Evolutionary conservation across 2,888 invertebrate species (phyloP).

Genomic region (Sceliomorpha sp.): DNA sequence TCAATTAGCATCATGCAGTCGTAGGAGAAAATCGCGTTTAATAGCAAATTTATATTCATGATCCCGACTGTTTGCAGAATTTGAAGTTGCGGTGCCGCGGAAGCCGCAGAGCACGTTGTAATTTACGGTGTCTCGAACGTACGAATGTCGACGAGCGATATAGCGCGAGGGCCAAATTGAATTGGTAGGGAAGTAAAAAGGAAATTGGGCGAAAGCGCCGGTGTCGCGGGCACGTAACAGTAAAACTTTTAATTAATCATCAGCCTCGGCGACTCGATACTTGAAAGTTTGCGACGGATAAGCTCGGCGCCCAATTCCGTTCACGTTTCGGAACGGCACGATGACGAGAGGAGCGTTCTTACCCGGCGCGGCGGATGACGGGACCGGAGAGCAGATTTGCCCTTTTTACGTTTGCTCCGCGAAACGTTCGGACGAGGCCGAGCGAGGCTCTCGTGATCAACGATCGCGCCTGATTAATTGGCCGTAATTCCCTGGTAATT

Average conservation of each 20-base stretch:
- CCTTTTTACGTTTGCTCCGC: too few species aligned
- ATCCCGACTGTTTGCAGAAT: slow-evolving; percentile 4
- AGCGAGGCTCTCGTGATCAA: too few species aligned
- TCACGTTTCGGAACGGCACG: slow-evolving; percentile 3
- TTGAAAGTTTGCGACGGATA: not conserved
- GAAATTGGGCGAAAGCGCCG: slow-evolving; percentile 19
- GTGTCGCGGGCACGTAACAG: slow-evolving; percentile 18
- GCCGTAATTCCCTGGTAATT: too few species aligned
- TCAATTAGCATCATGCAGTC: slow-evolving; percentile 12
- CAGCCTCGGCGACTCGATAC: slow-evolving; percentile 13
- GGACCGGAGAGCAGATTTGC: too few species aligned
- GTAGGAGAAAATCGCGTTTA: not conserved
- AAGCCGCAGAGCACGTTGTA: slow-evolving; percentile 24
- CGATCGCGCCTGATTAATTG: too few species aligned
- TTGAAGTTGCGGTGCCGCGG: slow-evolving; percentile 17
- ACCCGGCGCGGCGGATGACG: slow-evolving; percentile 8
- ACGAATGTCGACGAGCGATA: slow-evolving; percentile 21
- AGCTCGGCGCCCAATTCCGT: slow-evolving; percentile 1
- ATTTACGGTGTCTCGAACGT: slow-evolving; percentile 36
- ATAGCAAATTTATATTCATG: slow-evolving; percentile 6
- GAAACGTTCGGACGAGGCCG: too few species aligned
- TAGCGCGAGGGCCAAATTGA: slow-evolving; percentile 22
- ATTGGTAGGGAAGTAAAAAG: slow-evolving; percentile 18
- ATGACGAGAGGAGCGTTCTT: slow-evolving; percentile 19
- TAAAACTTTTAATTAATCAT: slow-evolving; percentile 41